Evolutionary conservation across 2,797 vertebrate genomes (phyloP).

Genomic region (Pseudochaenichthys georgianus): DNA sequence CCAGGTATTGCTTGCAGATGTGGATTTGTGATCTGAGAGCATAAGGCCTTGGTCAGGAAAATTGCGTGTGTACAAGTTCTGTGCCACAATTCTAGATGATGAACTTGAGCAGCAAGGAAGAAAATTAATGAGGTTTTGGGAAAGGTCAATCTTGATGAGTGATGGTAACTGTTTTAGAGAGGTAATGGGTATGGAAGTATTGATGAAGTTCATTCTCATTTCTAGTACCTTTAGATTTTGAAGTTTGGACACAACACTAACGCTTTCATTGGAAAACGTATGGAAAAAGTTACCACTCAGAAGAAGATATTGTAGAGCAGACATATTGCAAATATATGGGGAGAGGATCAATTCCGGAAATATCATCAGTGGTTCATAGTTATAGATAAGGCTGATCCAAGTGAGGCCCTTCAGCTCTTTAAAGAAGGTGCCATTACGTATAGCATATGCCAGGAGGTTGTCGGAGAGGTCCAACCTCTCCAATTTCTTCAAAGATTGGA

Average conservation of each 20-base stretch:
- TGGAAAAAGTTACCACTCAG: slow-evolving; percentile 87
- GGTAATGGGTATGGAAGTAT: slow-evolving; percentile 56
- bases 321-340: slow-evolving; percentile 74
- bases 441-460: slow-evolving; percentile 82
- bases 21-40: slow-evolving; percentile 22
- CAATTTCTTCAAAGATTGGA: slow-evolving; percentile 72
- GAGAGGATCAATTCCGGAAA: slow-evolving; percentile 77
- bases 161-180: slow-evolving; percentile 67
- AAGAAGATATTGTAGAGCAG: slow-evolving; percentile 68
- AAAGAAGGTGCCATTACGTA: slow-evolving; percentile 84
- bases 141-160: slow-evolving; percentile 78
- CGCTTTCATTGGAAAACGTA: slow-evolving; percentile 65
- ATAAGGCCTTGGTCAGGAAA: slow-evolving; percentile 13
- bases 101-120: slow-evolving; percentile 40
- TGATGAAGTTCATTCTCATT: slow-evolving; percentile 87
- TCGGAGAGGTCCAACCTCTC: slow-evolving; percentile 83
- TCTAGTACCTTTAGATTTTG: slow-evolving; percentile 73
- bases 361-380: slow-evolving; percentile 80
- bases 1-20: slow-evolving; percentile 13
- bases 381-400: slow-evolving; percentile 85
- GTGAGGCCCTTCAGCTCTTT: slow-evolving; percentile 75
- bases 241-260: slow-evolving; percentile 76
- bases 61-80: slow-evolving; percentile 11
- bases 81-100: slow-evolving; percentile 6
- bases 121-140: slow-evolving; percentile 86